Base-by-base conservation (phyloP, 1,140 invertebrate species). In the Ceratosolen fusciceps region DNA sequence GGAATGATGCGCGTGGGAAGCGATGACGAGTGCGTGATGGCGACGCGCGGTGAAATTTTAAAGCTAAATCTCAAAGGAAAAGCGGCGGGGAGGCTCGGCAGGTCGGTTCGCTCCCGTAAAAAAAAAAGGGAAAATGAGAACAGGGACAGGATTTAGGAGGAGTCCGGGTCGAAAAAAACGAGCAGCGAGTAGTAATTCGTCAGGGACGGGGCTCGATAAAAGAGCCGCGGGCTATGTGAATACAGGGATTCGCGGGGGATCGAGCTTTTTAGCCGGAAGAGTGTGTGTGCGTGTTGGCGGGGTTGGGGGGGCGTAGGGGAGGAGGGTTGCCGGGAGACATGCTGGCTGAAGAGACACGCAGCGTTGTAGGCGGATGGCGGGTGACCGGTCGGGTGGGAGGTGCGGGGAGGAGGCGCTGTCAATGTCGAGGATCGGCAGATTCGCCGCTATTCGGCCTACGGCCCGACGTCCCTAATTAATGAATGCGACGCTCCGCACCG, bases 381-480 rank as follows among this genome's bases (percentile, higher is more conserved):
- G n/a, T 31, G 47, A 14, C 14, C 8, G 8, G 14, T 14, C 24
- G 21, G 12, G 29, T 31, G 24, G 19, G 19, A 10, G 26, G 5
- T 12, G 43, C 21, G 54, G 2, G 58, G n/a, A n/a, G n/a, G n/a
- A 5, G 9, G 21, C 2, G 37, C 43, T 65, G 73, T 75, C 73
- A 65, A 49, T 74, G 56, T 29, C 37, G n/a, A 19, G 12, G 43
- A 52, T 37, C 14, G 2, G 31, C n/a, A 24, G 19, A 65, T 37
- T 26, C 3, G 12, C 12, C 54, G n/a, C 1, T n/a, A 58, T 9
- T 58, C 7, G 10, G 39, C 54, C 21, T 67, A 73, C 39, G 29
- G 49, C 65, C 56, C 77, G 14, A 26, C 31, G 39, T 68, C 29
- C 47, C 34, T 79, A 79, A 79, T 79, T 79, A 79, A 79, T 79